A percentile compares a stretch with the other conserved stretches of the same genome.
Conservation (phyloP, 2,888 invertebrate species). For the Polydrusus cervinus region DNA sequence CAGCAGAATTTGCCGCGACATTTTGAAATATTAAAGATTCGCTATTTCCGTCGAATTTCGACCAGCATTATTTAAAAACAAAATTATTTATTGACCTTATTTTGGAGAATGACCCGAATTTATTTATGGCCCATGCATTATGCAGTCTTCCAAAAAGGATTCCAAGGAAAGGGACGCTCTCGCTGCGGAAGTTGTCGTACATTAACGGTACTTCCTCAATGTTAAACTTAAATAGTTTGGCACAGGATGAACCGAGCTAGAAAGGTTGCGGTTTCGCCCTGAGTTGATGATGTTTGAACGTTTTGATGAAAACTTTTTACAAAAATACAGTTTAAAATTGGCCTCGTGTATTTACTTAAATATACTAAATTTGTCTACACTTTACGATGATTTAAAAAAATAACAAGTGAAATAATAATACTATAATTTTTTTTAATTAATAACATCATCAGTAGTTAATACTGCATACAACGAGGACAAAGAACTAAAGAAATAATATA, state of each 20-base stretch:
- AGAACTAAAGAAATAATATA: no score
- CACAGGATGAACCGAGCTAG: slow-evolving; percentile 6
- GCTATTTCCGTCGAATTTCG: no score
- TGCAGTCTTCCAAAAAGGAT: slow-evolving; percentile 14
- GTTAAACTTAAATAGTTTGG: slow-evolving; percentile 19
- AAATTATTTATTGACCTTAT: background rate
- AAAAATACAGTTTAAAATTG: no score
- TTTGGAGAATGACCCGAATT: slow-evolving; percentile 9
- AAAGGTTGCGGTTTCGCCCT: background rate
- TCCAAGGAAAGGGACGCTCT: background rate
- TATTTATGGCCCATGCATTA: slow-evolving; percentile 4
- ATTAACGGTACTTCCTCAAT: slow-evolving; percentile 16
- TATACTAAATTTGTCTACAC: no score
- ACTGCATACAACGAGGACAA: no score
- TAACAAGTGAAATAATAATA: no score
- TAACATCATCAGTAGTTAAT: no score
- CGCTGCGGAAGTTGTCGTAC: slow-evolving; percentile 19
- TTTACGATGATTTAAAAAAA: no score
- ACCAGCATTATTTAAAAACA: background rate
- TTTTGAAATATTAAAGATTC: no score
- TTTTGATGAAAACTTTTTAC: background rate
- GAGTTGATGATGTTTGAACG: background rate
- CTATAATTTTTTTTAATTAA: no score
- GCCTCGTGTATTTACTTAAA: no score
- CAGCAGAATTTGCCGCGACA: no score